phyloP scores from a whole-genome alignment of 2,888 invertebrate genomes.

The Emmelina monodactyla region DNA sequence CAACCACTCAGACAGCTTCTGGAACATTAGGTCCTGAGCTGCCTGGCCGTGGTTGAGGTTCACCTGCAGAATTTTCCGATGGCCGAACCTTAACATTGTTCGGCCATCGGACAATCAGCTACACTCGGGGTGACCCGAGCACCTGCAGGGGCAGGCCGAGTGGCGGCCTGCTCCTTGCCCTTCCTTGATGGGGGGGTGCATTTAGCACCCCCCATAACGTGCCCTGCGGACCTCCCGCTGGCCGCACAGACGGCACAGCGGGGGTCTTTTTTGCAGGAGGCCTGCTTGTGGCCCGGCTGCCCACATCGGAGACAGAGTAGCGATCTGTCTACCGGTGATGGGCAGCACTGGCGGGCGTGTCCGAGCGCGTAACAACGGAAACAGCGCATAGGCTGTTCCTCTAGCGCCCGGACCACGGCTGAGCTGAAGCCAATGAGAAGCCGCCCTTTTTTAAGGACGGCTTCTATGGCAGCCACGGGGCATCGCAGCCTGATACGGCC shows the following conservation, averaged over 20 bases:
- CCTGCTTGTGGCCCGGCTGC: constrained; percentile 2
- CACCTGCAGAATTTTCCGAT: constrained; percentile 3
- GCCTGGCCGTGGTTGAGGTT: constrained; percentile 6
- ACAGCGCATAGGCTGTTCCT: neutral
- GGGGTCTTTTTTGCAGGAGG: neutral
- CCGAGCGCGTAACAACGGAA: constrained; percentile 1
- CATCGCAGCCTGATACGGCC: constrained; percentile 2
- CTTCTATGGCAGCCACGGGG: constrained; percentile 3
- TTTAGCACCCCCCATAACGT: too few species aligned
- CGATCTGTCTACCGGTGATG: neutral
- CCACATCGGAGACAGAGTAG: constrained; percentile 5
- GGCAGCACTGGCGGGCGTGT: constrained; percentile 1
- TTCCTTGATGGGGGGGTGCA: too few species aligned
- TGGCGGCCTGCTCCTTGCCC: neutral
- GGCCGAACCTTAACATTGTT: too few species aligned
- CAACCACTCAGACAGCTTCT: constrained; percentile 13
- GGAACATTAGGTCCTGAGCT: constrained; percentile 12
- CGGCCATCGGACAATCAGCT: neutral
- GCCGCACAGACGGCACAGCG: constrained; percentile 6
- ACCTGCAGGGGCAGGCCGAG: neutral
- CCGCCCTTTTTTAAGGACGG: neutral
- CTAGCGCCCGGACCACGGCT: neutral
- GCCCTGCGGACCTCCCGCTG: neutral
- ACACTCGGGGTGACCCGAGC: neutral
- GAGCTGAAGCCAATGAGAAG: constrained; percentile 1